phyloP scores from a whole-genome alignment of 1,140 invertebrate species.

The Drosophila guanche region DNA sequence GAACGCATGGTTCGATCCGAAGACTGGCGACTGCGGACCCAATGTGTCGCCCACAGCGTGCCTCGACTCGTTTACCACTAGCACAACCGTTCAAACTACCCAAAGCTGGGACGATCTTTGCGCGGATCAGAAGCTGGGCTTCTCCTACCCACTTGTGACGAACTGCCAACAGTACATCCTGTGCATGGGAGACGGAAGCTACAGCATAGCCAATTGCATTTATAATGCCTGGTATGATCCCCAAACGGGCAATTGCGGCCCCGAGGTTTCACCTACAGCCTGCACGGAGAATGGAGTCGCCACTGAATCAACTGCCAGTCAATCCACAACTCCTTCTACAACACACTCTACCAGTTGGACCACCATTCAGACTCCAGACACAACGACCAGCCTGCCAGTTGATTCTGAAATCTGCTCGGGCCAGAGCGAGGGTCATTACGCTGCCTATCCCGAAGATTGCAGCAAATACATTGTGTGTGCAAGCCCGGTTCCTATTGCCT shows the following conservation, averaged over 20 bases:
- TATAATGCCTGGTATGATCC: slow-evolving; percentile 61
- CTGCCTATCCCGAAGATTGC: slow-evolving; percentile 62
- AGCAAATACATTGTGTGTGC: slow-evolving; percentile 62
- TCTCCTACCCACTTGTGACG: slow-evolving; percentile 41
- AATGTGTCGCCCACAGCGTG: slow-evolving; percentile 60
- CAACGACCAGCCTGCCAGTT: slow-evolving; percentile 10
- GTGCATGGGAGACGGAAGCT: slow-evolving; percentile 55
- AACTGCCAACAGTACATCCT: slow-evolving; percentile 63
- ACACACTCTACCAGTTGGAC: not conserved
- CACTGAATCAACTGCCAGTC: slow-evolving; percentile 9
- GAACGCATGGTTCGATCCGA: slow-evolving; percentile 63
- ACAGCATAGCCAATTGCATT: slow-evolving; percentile 52
- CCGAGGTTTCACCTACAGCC: slow-evolving; percentile 56
- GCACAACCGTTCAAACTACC: slow-evolving; percentile 17
- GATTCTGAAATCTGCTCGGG: slow-evolving; percentile 32
- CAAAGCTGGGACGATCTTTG: slow-evolving; percentile 30
- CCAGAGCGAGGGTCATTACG: slow-evolving; percentile 33
- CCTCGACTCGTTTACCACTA: slow-evolving; percentile 13
- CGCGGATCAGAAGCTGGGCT: slow-evolving; percentile 33
- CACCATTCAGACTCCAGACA: slow-evolving; percentile 1
- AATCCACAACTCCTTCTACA: slow-evolving; percentile 3
- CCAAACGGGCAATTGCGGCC: slow-evolving; percentile 47
- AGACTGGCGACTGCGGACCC: slow-evolving; percentile 49
- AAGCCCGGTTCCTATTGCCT: slow-evolving; percentile 62
- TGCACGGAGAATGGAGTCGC: slow-evolving; percentile 25